These are phyloP conservation scores for Neolamprologus sp. DNA, from an alignment of 2,113 vertebrate species.

Conservation along the genomic window DNA sequence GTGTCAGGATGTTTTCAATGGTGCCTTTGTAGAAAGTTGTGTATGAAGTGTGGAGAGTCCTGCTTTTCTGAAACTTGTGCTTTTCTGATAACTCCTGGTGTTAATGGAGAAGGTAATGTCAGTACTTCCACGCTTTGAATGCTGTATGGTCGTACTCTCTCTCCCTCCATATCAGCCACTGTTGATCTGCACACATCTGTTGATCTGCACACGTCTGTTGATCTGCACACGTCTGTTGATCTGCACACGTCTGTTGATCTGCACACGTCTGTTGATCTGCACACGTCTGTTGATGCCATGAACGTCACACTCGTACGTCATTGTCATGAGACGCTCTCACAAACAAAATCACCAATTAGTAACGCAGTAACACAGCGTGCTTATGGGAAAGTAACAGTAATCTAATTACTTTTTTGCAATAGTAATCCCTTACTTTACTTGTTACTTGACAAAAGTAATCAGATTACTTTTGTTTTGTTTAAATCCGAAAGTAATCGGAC, in stretches of 20 bases:
- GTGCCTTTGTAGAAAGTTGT: neutral
- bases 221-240: neutral
- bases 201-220: neutral
- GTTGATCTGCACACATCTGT: neutral
- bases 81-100: neutral
- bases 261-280: neutral
- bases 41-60: neutral
- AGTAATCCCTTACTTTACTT: neutral
- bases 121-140: neutral
- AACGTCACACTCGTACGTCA: neutral
- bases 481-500: fast-evolving
- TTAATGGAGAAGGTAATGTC: neutral
- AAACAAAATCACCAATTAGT: neutral
- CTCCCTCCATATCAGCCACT: fast-evolving
- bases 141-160: neutral
- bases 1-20: neutral
- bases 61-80: neutral
- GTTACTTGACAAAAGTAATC: neutral
- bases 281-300: neutral
- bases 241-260: neutral
- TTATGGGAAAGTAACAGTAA: fast-evolving
- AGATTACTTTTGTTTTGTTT: neutral
- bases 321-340: neutral
- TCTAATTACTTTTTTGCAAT: neutral
- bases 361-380: fast-evolving